Base-by-base conservation (phyloP, 1,140 invertebrate species). In the Hylaeus anthracinus region DNA sequence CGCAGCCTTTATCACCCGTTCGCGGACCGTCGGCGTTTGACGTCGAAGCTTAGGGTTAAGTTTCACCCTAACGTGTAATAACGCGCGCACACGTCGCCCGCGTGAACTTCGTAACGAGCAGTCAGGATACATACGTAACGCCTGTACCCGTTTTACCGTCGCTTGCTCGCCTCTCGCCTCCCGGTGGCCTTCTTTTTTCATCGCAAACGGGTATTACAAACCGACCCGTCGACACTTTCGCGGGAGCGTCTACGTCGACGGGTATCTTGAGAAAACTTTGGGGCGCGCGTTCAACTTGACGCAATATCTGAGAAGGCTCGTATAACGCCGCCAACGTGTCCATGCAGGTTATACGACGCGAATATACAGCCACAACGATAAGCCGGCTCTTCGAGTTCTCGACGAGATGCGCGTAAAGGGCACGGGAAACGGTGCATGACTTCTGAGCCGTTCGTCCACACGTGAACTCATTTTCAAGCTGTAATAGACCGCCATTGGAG, bases 81-180 rank as follows among this genome's bases (percentile, higher is more conserved):
- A 89, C 84, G 85, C 82, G 84, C 84, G 86, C 83, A 84, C 81
- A 89, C 85, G 82, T 87, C 82, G 69, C 60, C 72, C 26, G 65
- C 61, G 66, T 63, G 83, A 90, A 89, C 72, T 90, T 89, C 82
- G 86, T 85, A 88, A 90, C 88, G 86, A 87, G 86, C 81, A 74
- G 26, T 5, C 84, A 3, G 48, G n/a, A 45, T 76, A 78, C 83
- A 79, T 85, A 79, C 80, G 82, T 82, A 86, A 70, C 71, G 65
- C 69, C 69, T 80, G 72, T 76, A 73, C 70, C 64, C 79, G 67
- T 76, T 79, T 81, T 66, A 58, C 79, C 55, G 37, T 66, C 73
- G 51, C 66, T 73, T 26, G 60, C 53, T 75, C 77, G 26, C 55
- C 41, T 56, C 55, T 48, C 64, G 48, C 67, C 45, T 48, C 2